Base-by-base conservation (phyloP, 2,113 vertebrate genomes). In the Syngnathus floridae region DNA sequence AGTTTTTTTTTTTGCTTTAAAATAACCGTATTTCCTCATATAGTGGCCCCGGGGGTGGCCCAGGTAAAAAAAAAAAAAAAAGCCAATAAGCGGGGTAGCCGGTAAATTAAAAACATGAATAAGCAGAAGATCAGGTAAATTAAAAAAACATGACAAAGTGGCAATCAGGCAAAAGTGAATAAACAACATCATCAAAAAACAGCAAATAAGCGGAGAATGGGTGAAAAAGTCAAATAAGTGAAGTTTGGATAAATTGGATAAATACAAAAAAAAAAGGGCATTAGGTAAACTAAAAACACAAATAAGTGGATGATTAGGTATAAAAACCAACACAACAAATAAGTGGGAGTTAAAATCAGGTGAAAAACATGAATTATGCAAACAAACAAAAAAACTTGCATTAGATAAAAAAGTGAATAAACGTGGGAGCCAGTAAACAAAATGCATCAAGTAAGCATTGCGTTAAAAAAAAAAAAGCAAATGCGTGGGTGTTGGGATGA, bases 1-100 rank as follows among this genome's bases (percentile, higher is more conserved):
- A 86, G 26, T 83, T 83, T 80, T 84, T 67, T 84, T 89, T 66
- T 84, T 89, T 81, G 75, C 82, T 86, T 76, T 72, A 80, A 87
- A 88, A 74, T 83, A 76, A 81, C 78, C 82, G 10, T 54, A 56
- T 56, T 56, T 56, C 54, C 54, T 56, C 54, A 56, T 17, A 16
- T 56, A 56, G 54, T 55, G 26, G 21, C 40, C 40, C 40, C 40
- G 40, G 40, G 40, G 40, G 40, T 2, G 4, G 38, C 26, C 26
- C 26, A 7, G 10, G 1, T 2, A 3, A 8, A 40, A 40, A 41
- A 45, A 45, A 45, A 45, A 13, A 45, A 45, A 17, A 4, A 17
- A 45, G 26, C 26, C 26, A 31, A 31, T 31, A 31, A 31, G 3
- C 26, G 3, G 26, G 26, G 26, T 31, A 31, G 26, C 26, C 26